A percentile compares a stretch with the other conserved stretches of the same genome.
Conservation (phyloP, 2,888 invertebrate species). For the Diplazon laetatorius region DNA sequence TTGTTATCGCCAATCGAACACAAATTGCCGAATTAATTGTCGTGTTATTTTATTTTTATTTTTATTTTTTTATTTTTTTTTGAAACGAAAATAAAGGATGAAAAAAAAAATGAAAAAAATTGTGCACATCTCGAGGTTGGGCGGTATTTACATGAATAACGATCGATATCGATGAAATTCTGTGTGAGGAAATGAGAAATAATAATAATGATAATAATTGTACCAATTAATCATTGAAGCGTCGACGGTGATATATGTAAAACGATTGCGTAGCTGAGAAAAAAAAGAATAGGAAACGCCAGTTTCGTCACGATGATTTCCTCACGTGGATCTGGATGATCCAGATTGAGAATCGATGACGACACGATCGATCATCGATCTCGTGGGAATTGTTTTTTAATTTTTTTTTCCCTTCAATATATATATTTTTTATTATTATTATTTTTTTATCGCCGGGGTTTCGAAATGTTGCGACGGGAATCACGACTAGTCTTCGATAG, state of each 20-base stretch:
- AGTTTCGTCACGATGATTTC: constrained; percentile 63
- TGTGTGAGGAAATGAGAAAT: no score
- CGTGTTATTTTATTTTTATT: no score
- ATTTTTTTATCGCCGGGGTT: no score
- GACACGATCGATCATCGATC: constrained; percentile 31
- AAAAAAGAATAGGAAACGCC: constrained; percentile 47
- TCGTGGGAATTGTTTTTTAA: no score
- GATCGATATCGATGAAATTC: no score
- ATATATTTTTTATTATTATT: no score
- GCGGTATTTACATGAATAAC: no score
- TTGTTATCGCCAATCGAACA: constrained; percentile 29
- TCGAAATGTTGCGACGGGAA: constrained; percentile 65
- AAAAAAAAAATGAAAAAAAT: no score
- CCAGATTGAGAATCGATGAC: constrained; percentile 23
- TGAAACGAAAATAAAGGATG: background rate
- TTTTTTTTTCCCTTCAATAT: no score
- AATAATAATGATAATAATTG: no score
- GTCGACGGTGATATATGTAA: constrained; percentile 73
- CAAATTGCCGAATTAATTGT: constrained; percentile 12
- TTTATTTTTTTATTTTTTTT: constrained; percentile 11
- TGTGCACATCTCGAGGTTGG: no score
- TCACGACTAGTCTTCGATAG: constrained; percentile 76
- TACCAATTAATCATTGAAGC: constrained; percentile 70
- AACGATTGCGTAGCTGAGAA: constrained; percentile 68
- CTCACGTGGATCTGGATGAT: constrained; percentile 34